Base-by-base conservation (phyloP, 2,888 invertebrate species). In the Drosophila greeni region DNA sequence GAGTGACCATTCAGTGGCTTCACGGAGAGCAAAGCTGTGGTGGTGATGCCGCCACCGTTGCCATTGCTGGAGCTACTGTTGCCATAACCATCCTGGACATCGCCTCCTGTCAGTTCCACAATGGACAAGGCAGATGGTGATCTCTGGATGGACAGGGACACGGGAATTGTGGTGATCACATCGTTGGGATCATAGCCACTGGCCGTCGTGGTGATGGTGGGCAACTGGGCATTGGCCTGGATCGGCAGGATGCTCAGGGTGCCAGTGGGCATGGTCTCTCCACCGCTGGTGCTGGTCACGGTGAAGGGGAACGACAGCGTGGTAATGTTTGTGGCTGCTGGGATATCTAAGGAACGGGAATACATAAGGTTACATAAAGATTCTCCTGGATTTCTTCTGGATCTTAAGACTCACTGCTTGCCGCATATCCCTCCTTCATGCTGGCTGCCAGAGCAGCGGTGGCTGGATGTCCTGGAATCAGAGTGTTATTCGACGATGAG, bases 391-490 rank as follows among this genome's bases (percentile, higher is more conserved):
- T 9, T n/a, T n/a, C n/a, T n/a, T n/a, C n/a, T n/a, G n/a, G n/a
- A 7, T 0, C 1, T 2, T 1, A 1, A 5, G 2, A 72, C 82
- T 82, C 72, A 85, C 85, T 56, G 52, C 60, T 78, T 1, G 75
- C 34, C 7, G 62, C 65, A 42, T 79, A 86, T 47, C 74, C 80
- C 60, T 72, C 82, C 71, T 73, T 83, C 47, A 87, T 66, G 52
- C 82, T 81, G 49, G 95, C 93, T 1, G 95, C 95, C 66, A 95
- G 89, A 6, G 95, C 95, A 2, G 94, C 92, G 0, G 95, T 94
- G 11, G 93, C 92, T 7, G 94, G 92, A 88, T 93, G 92, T 29
- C 93, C 92, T 29, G 93, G 91, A 86, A 93, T 93, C 75, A 94
- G 87, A 47, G 94, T 94, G 85, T 93, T 94, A 86, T 93, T 93